Base-by-base conservation (phyloP, 30 jellyfish, hydroid and myxozoan genomes). In the Hydractinia echinata region DNA sequence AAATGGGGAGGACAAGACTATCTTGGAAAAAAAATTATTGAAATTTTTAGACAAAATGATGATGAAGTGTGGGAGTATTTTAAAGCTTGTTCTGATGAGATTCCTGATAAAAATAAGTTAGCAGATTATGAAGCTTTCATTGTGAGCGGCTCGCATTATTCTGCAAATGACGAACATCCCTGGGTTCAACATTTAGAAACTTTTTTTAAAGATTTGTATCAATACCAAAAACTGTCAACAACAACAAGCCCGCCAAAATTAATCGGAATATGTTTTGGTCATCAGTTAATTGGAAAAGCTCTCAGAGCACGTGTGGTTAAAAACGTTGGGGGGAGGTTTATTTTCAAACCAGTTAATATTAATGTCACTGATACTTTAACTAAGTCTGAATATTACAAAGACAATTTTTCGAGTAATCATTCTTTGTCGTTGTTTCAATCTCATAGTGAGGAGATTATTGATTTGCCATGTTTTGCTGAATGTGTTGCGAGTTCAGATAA, bases 181-280 rank as follows among this genome's bases (percentile, higher is more conserved):
- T 94, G 99, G 99, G 80, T 94, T 20, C 4, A 48, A 30, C 88
- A 74, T n/a, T 70, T 84, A 50, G 95, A 84, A 62, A 76, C 79
- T 13, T 94, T 94, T 88, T 62, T 94, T 0, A 61, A 87, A 18
- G 76, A 55, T 0, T 18, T 87, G 11, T 73, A 39, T 61, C 61
- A 61, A n/a, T 73, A 19, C 7, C 72, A 53, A 7, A 7, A 68
- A 49, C 9, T 15, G 16, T 19, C 44, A 6, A 53, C 30, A 8
- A 71, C 10, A 19, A 39, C 39, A 8, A 7, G 53, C 52, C 61
- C 81, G 39, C 85, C 85, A 30, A 82, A 89, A 21, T 85, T 94
- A 20, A 82, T 83, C 58, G 99, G 96, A 4, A 44, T 88, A 3
- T 94, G 99, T 71, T 94, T 94, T 79, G 96, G 96, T 8, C 99